Conservation (phyloP, 2,888 invertebrate species). For the Apoda limacodes region DNA sequence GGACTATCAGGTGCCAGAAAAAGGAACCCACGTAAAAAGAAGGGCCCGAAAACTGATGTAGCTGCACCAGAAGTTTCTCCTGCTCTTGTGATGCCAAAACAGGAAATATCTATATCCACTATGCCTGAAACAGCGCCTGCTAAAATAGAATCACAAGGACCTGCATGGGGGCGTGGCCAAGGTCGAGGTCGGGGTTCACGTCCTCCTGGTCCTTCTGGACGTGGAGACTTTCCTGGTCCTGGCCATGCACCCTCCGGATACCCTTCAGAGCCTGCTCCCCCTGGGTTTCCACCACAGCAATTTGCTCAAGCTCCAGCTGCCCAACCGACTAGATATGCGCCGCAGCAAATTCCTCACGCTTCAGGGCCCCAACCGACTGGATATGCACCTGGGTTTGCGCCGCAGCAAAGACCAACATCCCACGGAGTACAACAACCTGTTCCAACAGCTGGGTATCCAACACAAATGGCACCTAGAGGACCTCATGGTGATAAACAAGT, state of each 20-base stretch:
- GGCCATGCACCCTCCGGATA: slow-evolving; percentile 1
- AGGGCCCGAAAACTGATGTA: too few species aligned
- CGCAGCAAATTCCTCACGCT: not conserved
- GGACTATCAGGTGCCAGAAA: too few species aligned
- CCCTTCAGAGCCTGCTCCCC: slow-evolving; percentile 7
- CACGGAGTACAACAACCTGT: slow-evolving; percentile 4
- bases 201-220: slow-evolving; percentile 2
- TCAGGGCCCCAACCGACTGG: too few species aligned
- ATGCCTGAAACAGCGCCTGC: not conserved
- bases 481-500: too few species aligned
- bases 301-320: slow-evolving; percentile 5
- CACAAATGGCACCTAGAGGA: too few species aligned
- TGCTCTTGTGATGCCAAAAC: too few species aligned
- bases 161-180: not conserved
- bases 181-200: slow-evolving; percentile 2
- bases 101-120: too few species aligned
- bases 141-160: not conserved
- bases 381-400: too few species aligned
- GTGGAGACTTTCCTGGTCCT: slow-evolving; percentile 3
- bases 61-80: too few species aligned
- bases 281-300: slow-evolving; percentile 8
- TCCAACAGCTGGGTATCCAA: not conserved
- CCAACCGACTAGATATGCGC: not conserved
- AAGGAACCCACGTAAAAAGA: too few species aligned
- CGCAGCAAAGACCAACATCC: not conserved